These are phyloP conservation scores for Aphodius granarius DNA, from an alignment of 2,888 invertebrate species.

Conservation along the genomic window DNA sequence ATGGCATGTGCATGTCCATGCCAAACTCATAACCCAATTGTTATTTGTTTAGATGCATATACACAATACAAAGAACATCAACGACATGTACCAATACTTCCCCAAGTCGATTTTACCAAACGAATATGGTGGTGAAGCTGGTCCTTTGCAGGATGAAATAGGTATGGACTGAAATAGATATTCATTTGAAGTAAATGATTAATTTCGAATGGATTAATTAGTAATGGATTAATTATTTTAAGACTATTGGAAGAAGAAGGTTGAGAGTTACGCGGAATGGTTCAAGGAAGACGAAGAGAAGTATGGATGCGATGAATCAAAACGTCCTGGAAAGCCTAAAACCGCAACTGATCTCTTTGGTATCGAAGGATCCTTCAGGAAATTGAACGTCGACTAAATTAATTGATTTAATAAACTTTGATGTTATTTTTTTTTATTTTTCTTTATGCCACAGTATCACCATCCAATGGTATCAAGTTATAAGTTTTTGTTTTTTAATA, in stretches of 20 bases:
- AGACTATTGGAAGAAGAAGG: constrained; percentile 58
- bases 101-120: constrained; percentile 62
- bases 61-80: constrained; percentile 55
- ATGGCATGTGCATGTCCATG: not conserved
- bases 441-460: no score
- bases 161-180: constrained; percentile 45
- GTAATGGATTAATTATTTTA: constrained; percentile 6
- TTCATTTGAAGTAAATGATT: not conserved
- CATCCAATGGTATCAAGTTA: no score
- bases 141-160: constrained; percentile 56
- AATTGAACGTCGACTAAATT: constrained; percentile 32
- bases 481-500: no score
- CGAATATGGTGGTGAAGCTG: constrained; percentile 69
- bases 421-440: no score
- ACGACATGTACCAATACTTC: constrained; percentile 60
- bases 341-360: constrained; percentile 60
- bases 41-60: constrained; percentile 56
- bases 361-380: constrained; percentile 46
- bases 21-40: constrained; percentile 2
- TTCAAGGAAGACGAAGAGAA: constrained; percentile 56
- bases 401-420: not conserved
- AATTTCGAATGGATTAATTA: no score
- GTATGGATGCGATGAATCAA: constrained; percentile 56
- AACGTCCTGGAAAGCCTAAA: constrained; percentile 58
- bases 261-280: constrained; percentile 57